Evolutionary conservation across 2,888 invertebrate genomes (phyloP).

Genomic region (Paralinhomoeus sp.): DNA sequence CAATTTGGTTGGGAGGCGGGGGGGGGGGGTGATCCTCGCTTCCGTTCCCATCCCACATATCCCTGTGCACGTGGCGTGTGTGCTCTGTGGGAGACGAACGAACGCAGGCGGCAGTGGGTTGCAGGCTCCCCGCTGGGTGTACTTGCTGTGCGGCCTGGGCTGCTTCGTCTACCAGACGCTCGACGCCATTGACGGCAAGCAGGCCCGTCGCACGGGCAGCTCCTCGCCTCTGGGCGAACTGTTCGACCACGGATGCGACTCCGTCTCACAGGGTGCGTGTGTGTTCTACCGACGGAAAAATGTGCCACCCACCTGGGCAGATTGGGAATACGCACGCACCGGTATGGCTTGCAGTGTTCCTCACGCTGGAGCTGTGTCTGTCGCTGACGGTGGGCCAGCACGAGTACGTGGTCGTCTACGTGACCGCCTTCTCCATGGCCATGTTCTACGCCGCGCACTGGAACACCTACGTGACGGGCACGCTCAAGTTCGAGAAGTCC

Average conservation of each 20-base stretch:
- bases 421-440: constrained; percentile 78
- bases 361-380: constrained; percentile 79
- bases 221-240: constrained; percentile 83
- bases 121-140: constrained; percentile 70
- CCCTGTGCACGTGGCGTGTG: no score
- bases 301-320: background rate
- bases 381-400: constrained; percentile 72
- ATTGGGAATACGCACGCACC: no score
- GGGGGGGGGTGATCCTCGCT: no score
- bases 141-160: constrained; percentile 67
- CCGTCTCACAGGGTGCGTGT: constrained; percentile 56
- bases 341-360: constrained; percentile 52
- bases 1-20: no score
- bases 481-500: constrained; percentile 30
- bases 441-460: constrained; percentile 97
- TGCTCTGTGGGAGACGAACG: background rate
- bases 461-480: constrained; percentile 93
- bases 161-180: constrained; percentile 88
- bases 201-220: constrained; percentile 75
- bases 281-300: no score
- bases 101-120: constrained; percentile 7
- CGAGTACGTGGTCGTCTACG: constrained; percentile 79
- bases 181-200: constrained; percentile 97
- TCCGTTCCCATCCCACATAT: no score
- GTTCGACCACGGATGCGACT: constrained; percentile 98